Evolutionary conservation across 2,888 invertebrate species (phyloP).

Genomic region (Coleophora flavipennella): DNA sequence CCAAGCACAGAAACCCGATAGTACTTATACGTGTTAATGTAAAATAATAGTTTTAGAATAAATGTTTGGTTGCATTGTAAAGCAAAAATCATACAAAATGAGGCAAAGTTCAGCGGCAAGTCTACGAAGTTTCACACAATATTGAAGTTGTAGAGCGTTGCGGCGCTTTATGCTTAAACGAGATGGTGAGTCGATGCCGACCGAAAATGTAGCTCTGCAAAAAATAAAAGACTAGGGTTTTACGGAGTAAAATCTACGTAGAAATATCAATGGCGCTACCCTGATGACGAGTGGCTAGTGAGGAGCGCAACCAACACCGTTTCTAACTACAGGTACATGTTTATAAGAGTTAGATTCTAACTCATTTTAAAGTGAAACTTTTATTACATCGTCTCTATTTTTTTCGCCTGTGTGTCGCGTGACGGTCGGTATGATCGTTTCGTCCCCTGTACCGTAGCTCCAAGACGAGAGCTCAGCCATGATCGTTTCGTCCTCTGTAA

Average conservation of each 20-base stretch:
- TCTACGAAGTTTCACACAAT: conserved; percentile 31
- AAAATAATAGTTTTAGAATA: background rate
- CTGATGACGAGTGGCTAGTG: conserved; percentile 65
- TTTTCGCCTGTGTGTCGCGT: no score
- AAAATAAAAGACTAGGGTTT: conserved; percentile 66
- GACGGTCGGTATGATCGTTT: no score
- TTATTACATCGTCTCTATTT: no score
- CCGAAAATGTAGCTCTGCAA: conserved; percentile 54
- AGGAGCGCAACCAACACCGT: no score
- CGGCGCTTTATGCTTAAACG: conserved; percentile 31
- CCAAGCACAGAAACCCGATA: background rate
- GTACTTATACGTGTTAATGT: background rate
- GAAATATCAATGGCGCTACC: conserved; percentile 66
- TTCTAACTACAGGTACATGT: background rate
- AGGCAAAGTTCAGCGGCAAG: conserved; percentile 14
- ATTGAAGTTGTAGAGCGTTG: conserved; percentile 43
- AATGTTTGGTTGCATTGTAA: background rate
- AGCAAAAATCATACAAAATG: conserved; percentile 10
- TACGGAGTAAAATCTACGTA: conserved; percentile 70
- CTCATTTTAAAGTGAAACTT: no score
- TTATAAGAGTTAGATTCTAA: no score
- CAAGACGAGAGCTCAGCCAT: no score
- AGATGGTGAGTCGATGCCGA: conserved; percentile 35
- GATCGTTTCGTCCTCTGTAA: no score
- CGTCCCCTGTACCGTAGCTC: no score